Conservation (phyloP, 37 sponge, comb jelly and placozoan species). For the Chondrosia reniformis region DNA sequence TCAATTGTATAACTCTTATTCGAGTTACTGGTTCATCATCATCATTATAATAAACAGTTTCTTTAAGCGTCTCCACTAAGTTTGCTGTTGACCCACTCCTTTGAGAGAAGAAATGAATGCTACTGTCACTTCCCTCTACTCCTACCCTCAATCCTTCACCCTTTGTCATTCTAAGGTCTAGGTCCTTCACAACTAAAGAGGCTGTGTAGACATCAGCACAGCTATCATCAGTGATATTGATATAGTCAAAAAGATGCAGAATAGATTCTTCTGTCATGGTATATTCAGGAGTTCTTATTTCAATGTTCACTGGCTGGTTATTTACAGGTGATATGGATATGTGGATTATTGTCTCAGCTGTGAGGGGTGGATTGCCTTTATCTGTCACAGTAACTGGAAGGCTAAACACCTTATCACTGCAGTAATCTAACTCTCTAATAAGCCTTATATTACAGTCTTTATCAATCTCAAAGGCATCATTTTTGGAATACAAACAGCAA, state of each 20-base stretch:
- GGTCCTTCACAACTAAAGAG: not conserved
- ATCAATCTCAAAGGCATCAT: not conserved
- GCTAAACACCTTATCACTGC: not conserved
- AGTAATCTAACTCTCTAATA: not conserved
- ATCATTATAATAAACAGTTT: conserved; percentile 1
- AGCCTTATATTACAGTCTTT: not conserved
- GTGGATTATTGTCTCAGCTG: not conserved
- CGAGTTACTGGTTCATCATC: conserved; percentile 13
- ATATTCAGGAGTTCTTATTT: not conserved
- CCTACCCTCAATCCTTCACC: conserved; percentile 12
- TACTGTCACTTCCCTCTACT: not conserved
- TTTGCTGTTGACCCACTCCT: not conserved
- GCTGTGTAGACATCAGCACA: not conserved
- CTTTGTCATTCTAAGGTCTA: not conserved
- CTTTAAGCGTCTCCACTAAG: not conserved
- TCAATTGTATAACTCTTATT: not conserved
- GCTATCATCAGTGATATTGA: not conserved
- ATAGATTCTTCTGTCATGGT: not conserved
- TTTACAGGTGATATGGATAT: conserved; percentile 1
- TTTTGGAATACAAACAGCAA: not conserved
- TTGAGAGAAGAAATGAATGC: not conserved
- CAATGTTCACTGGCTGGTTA: not conserved
- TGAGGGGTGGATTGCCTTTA: not conserved
- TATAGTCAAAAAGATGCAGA: not conserved
- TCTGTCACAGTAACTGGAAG: not conserved